Evolutionary conservation across 2,113 vertebrate genomes (phyloP).

Genomic region (Sphaerodactylus townsendi): DNA sequence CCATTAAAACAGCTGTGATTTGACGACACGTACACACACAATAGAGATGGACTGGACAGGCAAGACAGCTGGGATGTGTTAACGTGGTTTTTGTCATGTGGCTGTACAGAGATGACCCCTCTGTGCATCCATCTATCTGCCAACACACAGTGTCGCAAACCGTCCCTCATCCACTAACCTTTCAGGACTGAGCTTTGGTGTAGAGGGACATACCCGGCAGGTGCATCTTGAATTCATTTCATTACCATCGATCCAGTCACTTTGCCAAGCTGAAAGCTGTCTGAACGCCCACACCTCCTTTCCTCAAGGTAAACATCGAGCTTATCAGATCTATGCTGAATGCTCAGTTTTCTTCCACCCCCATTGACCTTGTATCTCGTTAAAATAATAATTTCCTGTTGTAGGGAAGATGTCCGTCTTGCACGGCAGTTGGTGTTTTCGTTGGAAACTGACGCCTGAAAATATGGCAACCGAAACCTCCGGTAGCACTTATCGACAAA

Average conservation of each 20-base stretch:
- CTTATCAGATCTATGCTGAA: neutral
- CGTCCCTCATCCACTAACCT: neutral
- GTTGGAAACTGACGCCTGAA: neutral
- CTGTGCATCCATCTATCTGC: too few relatives aligned
- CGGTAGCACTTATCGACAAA: rapidly evolving
- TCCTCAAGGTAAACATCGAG: neutral
- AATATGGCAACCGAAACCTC: neutral
- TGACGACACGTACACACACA: too few relatives aligned
- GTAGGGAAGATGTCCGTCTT: neutral
- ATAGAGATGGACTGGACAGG: neutral
- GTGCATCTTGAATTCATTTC: neutral
- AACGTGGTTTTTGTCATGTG: too few relatives aligned
- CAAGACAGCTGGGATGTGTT: neutral
- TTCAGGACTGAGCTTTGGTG: neutral
- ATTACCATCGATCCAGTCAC: neutral
- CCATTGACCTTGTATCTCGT: too few relatives aligned
- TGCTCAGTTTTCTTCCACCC: neutral
- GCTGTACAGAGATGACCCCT: too few relatives aligned
- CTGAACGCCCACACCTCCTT: neutral
- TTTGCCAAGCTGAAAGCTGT: neutral
- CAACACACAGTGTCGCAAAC: neutral
- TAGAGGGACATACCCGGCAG: neutral
- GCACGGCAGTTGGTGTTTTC: neutral
- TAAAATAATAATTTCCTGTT: neutral
- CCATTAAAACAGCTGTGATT: too few relatives aligned